Evolutionary conservation across 2,797 vertebrate genomes (phyloP).

Genomic region (Amphiprion clarkii): DNA sequence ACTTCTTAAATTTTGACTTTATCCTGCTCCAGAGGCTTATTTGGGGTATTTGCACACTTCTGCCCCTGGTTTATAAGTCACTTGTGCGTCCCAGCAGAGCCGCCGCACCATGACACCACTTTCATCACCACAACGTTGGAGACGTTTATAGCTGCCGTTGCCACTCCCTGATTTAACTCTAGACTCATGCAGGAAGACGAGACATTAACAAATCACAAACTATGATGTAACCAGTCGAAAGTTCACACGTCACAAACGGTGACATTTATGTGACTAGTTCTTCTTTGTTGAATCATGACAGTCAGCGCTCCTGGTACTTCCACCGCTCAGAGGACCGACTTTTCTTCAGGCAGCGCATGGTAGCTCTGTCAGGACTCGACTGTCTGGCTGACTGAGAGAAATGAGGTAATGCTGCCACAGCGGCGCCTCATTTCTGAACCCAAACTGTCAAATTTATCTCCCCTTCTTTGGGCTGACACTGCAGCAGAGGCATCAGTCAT

Average conservation of each 20-base stretch:
- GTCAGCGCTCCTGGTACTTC: no score
- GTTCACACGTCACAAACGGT: constrained; percentile 7
- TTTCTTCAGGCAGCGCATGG: constrained; percentile 27
- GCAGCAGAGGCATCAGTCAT: constrained; percentile 20
- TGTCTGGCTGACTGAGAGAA: constrained; percentile 27
- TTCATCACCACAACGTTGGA: constrained; percentile 45
- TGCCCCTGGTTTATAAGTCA: constrained; percentile 53
- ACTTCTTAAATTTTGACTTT: constrained; percentile 37
- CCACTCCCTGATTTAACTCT: constrained; percentile 9
- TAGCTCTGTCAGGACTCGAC: constrained; percentile 36
- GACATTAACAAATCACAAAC: constrained; percentile 30
- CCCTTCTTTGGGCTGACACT: constrained; percentile 26
- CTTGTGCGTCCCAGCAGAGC: constrained; percentile 43
- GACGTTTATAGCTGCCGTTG: constrained; percentile 41
- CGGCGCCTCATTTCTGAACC: constrained; percentile 37
- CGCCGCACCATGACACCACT: constrained; percentile 22
- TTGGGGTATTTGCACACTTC: constrained; percentile 44
- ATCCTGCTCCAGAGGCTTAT: constrained; percentile 39
- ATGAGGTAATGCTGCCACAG: constrained; percentile 35
- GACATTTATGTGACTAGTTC: constrained; percentile 21
- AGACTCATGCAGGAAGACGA: constrained; percentile 16
- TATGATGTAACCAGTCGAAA: constrained; percentile 30
- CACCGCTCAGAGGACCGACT: constrained; percentile 1
- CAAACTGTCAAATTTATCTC: constrained; percentile 38
- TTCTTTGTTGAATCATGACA: constrained; percentile 3